Evolutionary conservation across 64 coral and sea anemone genomes (phyloP).

Genomic region (Anthopleura sola): DNA sequence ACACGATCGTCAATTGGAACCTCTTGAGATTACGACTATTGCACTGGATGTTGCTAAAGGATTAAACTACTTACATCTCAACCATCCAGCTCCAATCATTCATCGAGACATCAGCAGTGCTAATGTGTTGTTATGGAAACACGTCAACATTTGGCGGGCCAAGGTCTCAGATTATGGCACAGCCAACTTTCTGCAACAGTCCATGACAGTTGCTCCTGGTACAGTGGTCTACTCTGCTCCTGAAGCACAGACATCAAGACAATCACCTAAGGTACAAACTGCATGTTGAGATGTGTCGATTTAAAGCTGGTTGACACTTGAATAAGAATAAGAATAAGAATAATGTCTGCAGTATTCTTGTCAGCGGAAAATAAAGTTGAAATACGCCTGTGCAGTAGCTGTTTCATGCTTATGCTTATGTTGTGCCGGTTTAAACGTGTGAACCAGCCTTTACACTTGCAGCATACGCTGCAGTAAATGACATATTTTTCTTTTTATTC

Average conservation of each 20-base stretch:
- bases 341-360: neutral
- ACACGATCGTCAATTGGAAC: neutral
- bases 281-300: neutral
- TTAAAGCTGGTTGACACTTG: no score
- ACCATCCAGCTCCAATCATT: conserved; percentile 28
- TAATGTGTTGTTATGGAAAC: conserved; percentile 56
- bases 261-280: conserved; percentile 38
- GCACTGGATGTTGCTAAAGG: conserved; percentile 38
- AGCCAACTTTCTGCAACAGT: neutral
- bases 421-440: no score
- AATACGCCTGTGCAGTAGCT: no score
- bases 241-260: conserved; percentile 27
- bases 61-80: conserved; percentile 54
- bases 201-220: no score
- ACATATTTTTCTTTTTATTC: neutral
- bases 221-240: no score
- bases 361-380: no score
- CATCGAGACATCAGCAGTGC: conserved; percentile 59
- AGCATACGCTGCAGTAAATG: neutral
- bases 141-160: conserved; percentile 11
- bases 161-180: conserved; percentile 68
- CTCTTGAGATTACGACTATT: conserved; percentile 4
- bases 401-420: no score
- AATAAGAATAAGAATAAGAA: no score
- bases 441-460: no score